Evolutionary conservation across 2,888 invertebrate genomes (phyloP).

Genomic region (Dilophus febrilis): DNA sequence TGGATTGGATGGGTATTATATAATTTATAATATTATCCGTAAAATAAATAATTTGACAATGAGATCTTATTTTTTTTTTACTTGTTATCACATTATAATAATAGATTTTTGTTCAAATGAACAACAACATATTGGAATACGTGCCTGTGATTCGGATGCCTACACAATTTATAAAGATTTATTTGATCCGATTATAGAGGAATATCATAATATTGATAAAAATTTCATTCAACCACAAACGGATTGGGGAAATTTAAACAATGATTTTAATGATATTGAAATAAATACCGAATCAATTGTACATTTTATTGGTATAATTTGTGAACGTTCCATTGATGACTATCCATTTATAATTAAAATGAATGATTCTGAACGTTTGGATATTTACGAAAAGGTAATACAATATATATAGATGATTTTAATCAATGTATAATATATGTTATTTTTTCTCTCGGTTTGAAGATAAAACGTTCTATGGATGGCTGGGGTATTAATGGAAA

Average conservation of each 20-base stretch:
- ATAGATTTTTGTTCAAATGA: no score
- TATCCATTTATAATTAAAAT: background rate
- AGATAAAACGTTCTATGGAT: no score
- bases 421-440: background rate
- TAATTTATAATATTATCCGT: no score
- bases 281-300: conserved; percentile 19
- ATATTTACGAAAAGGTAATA: no score
- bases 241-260: conserved; percentile 38
- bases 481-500: no score
- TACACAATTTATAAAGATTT: background rate
- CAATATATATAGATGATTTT: background rate
- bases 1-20: no score
- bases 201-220: conserved; percentile 27
- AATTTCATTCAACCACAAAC: conserved; percentile 37
- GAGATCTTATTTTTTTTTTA: no score
- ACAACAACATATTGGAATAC: background rate
- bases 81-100: no score
- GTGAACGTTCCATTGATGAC: background rate
- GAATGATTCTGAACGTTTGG: no score
- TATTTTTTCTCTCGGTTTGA: no score
- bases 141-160: background rate
- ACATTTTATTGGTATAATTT: background rate
- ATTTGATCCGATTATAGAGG: conserved; percentile 3
- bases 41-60: no score
- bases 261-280: conserved; percentile 30